These are phyloP conservation scores for Butorides virescens DNA, from an alignment of 2,113 vertebrate genomes.

Conservation along the genomic window DNA sequence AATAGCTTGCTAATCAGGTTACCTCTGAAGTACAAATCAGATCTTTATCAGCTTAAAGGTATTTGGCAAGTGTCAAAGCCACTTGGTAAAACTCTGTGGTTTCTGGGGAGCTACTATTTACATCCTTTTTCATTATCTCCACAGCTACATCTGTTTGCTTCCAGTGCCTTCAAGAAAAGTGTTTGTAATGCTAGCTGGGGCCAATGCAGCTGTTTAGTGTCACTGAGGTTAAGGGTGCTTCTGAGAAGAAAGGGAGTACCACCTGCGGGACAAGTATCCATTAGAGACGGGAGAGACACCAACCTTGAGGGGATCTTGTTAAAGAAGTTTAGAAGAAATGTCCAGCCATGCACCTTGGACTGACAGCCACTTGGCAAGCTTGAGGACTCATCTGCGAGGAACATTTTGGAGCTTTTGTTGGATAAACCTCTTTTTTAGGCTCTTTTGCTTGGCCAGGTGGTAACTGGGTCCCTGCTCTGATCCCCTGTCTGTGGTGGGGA, in stretches of 20 bases:
- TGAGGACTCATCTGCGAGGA: not conserved
- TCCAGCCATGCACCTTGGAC: not conserved
- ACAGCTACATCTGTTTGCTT: conserved; percentile 52
- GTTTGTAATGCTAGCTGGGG: conserved; percentile 55
- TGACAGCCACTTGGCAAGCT: accelerated
- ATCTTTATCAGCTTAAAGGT: conserved; percentile 48
- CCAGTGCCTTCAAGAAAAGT: conserved; percentile 37
- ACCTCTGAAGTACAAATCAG: conserved; percentile 80
- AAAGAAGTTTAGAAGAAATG: not conserved
- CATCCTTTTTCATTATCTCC: conserved; percentile 31
- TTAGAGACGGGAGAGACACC: not conserved
- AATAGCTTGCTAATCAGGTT: conserved; percentile 68
- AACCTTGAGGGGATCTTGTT: not conserved
- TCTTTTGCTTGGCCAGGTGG: not conserved
- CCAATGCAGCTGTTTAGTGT: conserved; percentile 29
- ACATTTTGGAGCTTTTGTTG: not conserved
- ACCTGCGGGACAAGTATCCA: not conserved
- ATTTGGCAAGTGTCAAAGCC: conserved; percentile 67
- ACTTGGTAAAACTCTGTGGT: conserved; percentile 20
- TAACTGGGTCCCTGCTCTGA: not conserved
- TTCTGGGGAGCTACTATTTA: conserved; percentile 56
- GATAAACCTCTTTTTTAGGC: not conserved
- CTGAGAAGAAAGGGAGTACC: not conserved
- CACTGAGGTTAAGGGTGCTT: not conserved
- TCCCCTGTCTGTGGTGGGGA: no score